These are phyloP conservation scores for Antheraea assamensis DNA, from an alignment of 2,888 invertebrate genomes.

Conservation along the genomic window DNA sequence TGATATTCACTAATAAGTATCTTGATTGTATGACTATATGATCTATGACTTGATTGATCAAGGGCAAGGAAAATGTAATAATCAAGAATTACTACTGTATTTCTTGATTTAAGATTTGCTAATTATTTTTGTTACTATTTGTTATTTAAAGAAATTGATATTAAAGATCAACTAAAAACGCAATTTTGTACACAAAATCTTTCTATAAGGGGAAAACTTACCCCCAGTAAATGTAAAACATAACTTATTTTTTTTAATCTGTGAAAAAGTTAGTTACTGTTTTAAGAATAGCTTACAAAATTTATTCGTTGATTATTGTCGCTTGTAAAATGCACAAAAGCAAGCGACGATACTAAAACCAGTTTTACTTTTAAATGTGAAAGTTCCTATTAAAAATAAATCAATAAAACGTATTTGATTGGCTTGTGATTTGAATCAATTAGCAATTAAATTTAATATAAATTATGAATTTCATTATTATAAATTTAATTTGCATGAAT, in stretches of 20 bases:
- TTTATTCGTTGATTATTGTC: constrained; percentile 1
- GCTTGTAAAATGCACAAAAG: not conserved
- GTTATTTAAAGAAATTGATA: too few relatives aligned
- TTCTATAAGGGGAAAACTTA: too few relatives aligned
- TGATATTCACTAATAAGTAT: too few relatives aligned
- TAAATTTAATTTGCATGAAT: not conserved
- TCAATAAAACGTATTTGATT: constrained; percentile 6
- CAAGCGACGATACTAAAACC: not conserved
- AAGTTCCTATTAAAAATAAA: not conserved
- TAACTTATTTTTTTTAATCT: too few relatives aligned
- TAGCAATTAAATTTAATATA: constrained; percentile 6
- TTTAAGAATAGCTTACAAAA: not conserved
- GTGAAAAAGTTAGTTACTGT: not conserved
- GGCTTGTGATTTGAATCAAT: not conserved
- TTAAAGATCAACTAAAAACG: too few relatives aligned
- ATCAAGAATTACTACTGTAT: not conserved
- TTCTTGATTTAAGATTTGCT: not conserved
- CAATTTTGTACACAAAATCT: too few relatives aligned
- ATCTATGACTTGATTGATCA: too few relatives aligned
- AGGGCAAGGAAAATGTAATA: too few relatives aligned
- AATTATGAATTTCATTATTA: constrained; percentile 2
- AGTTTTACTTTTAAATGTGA: not conserved
- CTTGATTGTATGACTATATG: too few relatives aligned
- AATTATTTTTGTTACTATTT: not conserved
- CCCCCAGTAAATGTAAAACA: too few relatives aligned